Conservation (phyloP, 1,140 invertebrate genomes). For the Drosophila asahinai region DNA sequence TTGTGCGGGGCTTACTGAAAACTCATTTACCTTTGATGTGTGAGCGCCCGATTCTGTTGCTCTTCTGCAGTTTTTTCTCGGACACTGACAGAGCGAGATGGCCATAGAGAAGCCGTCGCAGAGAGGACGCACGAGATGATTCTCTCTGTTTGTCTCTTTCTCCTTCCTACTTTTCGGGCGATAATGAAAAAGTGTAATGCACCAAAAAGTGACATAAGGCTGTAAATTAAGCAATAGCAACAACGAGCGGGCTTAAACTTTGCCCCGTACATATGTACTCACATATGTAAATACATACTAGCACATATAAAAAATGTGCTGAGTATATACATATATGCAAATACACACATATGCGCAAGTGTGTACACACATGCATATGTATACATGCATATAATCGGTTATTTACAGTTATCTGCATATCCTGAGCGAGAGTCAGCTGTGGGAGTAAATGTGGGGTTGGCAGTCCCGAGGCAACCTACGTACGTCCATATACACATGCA, state of each 20-base stretch:
- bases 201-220: slow-evolving; percentile 82
- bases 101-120: slow-evolving; percentile 25
- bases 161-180: slow-evolving; percentile 32
- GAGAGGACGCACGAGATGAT: slow-evolving; percentile 8
- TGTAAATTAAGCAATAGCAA: slow-evolving; percentile 81
- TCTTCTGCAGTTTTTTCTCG: slow-evolving; percentile 25
- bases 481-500: neutral
- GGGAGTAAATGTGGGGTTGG: neutral
- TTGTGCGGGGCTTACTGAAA: slow-evolving; percentile 80
- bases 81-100: slow-evolving; percentile 38
- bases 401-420: slow-evolving; percentile 82
- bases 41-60: slow-evolving; percentile 42
- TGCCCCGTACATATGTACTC: slow-evolving; percentile 19
- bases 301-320: slow-evolving; percentile 24
- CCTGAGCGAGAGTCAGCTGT: slow-evolving; percentile 32
- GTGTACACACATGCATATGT: neutral
- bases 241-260: slow-evolving; percentile 55
- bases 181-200: slow-evolving; percentile 84
- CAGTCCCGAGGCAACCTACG: slow-evolving; percentile 34
- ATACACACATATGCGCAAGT: slow-evolving; percentile 7
- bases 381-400: slow-evolving; percentile 43
- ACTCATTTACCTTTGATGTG: slow-evolving; percentile 84
- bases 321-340: slow-evolving; percentile 8
- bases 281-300: slow-evolving; percentile 22
- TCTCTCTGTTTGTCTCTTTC: slow-evolving; percentile 21